Evolutionary conservation across 2,113 vertebrate genomes (phyloP).

Genomic region (Spizaetus ornatus): DNA sequence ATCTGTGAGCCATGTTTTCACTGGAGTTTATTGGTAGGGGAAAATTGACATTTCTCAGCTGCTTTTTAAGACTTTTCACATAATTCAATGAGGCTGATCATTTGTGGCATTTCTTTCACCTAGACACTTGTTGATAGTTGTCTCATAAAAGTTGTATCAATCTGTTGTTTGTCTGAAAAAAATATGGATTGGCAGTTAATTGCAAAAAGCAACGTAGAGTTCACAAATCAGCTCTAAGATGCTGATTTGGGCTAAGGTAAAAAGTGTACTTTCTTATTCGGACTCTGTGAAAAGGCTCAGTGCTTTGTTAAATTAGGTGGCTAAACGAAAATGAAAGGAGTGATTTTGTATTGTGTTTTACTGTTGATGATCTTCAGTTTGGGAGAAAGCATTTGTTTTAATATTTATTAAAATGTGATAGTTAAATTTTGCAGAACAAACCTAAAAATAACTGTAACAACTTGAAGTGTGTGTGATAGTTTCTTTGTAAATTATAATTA

Average conservation of each 20-base stretch:
- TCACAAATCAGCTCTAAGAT: background rate
- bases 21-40: background rate
- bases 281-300: background rate
- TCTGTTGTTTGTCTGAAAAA: background rate
- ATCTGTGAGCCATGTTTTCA: background rate
- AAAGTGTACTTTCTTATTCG: background rate
- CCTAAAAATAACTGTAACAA: background rate
- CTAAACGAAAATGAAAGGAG: background rate
- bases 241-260: background rate
- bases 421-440: background rate
- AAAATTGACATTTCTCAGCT: background rate
- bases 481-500: constrained; percentile 11
- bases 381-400: background rate
- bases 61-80: background rate
- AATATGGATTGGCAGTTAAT: background rate
- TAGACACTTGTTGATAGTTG: background rate
- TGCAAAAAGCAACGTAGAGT: background rate
- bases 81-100: background rate
- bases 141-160: background rate
- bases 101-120: background rate
- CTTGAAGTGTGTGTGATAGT: background rate
- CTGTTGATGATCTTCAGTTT: background rate
- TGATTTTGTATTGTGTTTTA: background rate
- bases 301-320: background rate
- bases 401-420: background rate